Percentiles rank a stretch among this genome's conserved stretches.
These are phyloP conservation scores for Apocrypta bakeri DNA, from an alignment of 1,140 invertebrate species.

Conservation along the genomic window DNA sequence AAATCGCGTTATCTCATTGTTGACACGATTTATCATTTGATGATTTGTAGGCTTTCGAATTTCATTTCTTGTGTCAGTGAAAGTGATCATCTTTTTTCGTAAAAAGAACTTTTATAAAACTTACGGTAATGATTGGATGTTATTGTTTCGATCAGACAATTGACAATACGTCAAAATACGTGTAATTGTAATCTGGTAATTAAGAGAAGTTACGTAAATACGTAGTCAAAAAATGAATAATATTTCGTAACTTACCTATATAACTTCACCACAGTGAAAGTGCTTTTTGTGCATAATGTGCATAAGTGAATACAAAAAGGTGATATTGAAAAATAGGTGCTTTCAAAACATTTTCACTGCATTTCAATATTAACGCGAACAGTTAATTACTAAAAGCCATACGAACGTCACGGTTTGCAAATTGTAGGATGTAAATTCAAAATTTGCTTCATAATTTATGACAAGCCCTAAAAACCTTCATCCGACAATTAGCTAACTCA, in stretches of 20 bases:
- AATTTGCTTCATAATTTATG: slow-evolving; percentile 4
- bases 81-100: neutral
- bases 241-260: neutral
- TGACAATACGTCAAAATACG: too few relatives aligned
- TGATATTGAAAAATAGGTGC: slow-evolving; percentile 4
- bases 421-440: neutral
- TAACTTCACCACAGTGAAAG: slow-evolving; percentile 19
- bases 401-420: neutral
- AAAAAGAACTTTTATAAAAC: too few relatives aligned
- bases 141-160: too few relatives aligned
- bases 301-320: slow-evolving; percentile 19
- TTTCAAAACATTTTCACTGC: slow-evolving; percentile 29
- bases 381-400: neutral
- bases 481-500: neutral
- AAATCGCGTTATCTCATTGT: neutral
- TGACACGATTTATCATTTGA: slow-evolving; percentile 1
- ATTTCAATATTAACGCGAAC: neutral
- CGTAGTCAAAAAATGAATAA: neutral
- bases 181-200: too few relatives aligned
- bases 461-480: neutral
- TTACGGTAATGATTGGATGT: too few relatives aligned
- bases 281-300: slow-evolving; percentile 28
- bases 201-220: neutral
- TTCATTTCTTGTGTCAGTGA: slow-evolving; percentile 31
- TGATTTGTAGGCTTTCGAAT: slow-evolving; percentile 10